phyloP scores from a whole-genome alignment of 2,113 vertebrate genomes.

The Microcebus griseorufus region DNA sequence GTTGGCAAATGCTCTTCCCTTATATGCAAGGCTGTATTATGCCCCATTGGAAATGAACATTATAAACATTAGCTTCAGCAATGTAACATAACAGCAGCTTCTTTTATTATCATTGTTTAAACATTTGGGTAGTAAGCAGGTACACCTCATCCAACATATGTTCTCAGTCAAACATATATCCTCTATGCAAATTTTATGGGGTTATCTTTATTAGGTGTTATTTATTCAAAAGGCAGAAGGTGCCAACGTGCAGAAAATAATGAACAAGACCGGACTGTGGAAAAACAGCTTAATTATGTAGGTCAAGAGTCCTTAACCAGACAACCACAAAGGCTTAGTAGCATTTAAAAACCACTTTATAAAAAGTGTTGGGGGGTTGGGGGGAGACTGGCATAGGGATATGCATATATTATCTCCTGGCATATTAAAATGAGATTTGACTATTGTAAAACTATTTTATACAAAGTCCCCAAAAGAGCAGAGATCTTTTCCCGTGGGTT shows the following conservation, averaged over 20 bases:
- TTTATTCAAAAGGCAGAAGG: conserved; percentile 50
- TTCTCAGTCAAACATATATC: conserved; percentile 57
- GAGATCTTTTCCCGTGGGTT: neutral
- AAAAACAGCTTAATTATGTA: conserved; percentile 59
- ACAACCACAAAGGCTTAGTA: conserved; percentile 53
- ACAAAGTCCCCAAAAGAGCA: neutral
- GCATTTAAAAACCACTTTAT: conserved; percentile 42
- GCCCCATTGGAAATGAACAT: conserved; percentile 52
- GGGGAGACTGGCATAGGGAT: neutral
- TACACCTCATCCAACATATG: conserved; percentile 58
- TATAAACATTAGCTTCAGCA: conserved; percentile 55
- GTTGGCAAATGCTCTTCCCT: conserved; percentile 30
- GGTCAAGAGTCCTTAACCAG: conserved; percentile 46
- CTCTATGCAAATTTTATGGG: conserved; percentile 63
- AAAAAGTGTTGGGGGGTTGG: neutral
- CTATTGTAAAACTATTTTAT: neutral
- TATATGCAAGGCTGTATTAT: conserved; percentile 58
- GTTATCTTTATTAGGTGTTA: conserved; percentile 66
- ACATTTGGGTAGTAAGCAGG: conserved; percentile 65
- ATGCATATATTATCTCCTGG: conserved; percentile 1
- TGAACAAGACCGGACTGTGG: conserved; percentile 4
- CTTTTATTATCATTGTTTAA: conserved; percentile 67
- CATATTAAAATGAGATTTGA: conserved; percentile 40
- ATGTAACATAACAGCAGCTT: conserved; percentile 30
- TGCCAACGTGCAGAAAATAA: conserved; percentile 55